Base-by-base conservation (phyloP, 2,113 vertebrate species). In the Toxostoma redivivum region DNA sequence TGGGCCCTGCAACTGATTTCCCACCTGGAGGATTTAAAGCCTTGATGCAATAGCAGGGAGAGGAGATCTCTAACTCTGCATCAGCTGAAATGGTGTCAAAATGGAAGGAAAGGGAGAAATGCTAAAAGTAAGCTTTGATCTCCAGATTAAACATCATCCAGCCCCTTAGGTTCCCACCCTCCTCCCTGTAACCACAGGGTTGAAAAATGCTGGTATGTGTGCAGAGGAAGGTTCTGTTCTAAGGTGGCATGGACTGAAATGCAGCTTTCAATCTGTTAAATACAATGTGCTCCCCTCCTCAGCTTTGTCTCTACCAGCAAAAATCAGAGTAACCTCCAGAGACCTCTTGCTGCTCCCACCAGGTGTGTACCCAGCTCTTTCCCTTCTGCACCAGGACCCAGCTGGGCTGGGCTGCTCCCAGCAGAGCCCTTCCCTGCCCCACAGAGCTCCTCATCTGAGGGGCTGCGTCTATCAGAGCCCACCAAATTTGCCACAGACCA, bases 291-390 rank as follows among this genome's bases (percentile, higher is more conserved):
- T 95, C 37, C 53, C 35, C 47, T 87, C 25, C 47, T 60, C 61
- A 47, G 33, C 3, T 1, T 27, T 76, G 30, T 44, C 37, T 60
- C 18, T 15, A 22, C 37, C 58, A 69, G 61, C 47, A 90, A 65
- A 86, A 66, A 35, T 21, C 47, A 56, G 66, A 82, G 27, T 28
- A 69, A 15, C 14, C 42, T n/a, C 44, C 24, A 31, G 38, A 45
- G 22, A 60, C 10, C 33, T 10, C 48, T 71, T 51, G 15, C 38
- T 81, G 51, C 60, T 85, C 25, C 25, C 19, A 27, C 64, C 31
- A 21, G 7, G 2, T 0, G 0, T 20, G 13, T 30, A 74, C 12
- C 30, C 47, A 54, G 12, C 38, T 85, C 44, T 47, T 19, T 28
- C 33, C 45, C 37, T 54, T 28, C 64, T 70, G 54, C 54, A 24